Evolutionary conservation across 2,113 vertebrate species (phyloP), one percentile per base, ranked within the genome.

Genomic region (Thamnaconus septentrionalis): DNA sequence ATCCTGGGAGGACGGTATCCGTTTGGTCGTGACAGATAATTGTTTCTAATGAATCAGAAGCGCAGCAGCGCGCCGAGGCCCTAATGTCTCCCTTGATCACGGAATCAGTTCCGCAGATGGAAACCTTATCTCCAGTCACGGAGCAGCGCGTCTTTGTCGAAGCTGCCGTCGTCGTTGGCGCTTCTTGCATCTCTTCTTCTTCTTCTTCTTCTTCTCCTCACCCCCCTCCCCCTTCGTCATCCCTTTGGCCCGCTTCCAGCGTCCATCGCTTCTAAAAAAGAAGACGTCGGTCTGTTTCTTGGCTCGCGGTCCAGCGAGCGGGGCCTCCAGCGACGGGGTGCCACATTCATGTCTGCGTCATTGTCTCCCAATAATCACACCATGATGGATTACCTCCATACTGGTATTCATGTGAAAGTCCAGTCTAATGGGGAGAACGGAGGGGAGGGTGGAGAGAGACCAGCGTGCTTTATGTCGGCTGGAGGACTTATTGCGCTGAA

Each of bases 351-450:
- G 82, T 83, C 83, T 78, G 79, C 65, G 70, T 72, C 76, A 79
- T 85, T 89, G 85, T 90, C 82, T 84, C 82, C 75, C 76, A 76
- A 87, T 83, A 82, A 83, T 87, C 78, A 75, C 84, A 85, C 79
- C 84, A 85, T 88, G 88, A 90, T 90, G 70, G 87, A 90, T 87
- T 81, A 67, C 83, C 67, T 51, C 70, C 62, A 56, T 65, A 42
- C 65, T 78, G 56, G 77, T 83, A 79, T 76, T 76, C 4, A 66
- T 77, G 81, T 71, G 64, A 70, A 82, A 75, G 73, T 53, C 65
- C 61, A 66, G 71, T 80, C 63, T 56, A 54, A 80, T 8, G 43
- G 68, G 53, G 8, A 18, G 41, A 59, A 80, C 75, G 70, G 5
- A 11, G 45, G 51, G 41, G 44, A 64, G 54, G 43, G 40, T 58